These are phyloP conservation scores for Hydractinia symbiolongicarpus DNA, from an alignment of 30 jellyfish, hydroid and myxozoan species.

Conservation along the genomic window DNA sequence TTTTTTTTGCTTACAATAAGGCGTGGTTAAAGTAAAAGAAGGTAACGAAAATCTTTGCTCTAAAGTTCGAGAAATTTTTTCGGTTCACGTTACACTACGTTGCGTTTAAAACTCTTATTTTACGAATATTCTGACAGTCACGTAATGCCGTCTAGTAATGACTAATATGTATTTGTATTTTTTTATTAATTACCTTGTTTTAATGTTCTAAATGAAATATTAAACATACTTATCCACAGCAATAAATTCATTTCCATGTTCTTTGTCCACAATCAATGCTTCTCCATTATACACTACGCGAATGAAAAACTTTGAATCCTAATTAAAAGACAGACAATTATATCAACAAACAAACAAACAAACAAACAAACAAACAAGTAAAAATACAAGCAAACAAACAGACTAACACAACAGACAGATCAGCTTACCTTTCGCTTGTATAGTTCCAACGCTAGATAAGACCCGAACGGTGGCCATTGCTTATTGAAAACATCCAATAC, in stretches of 20 bases:
- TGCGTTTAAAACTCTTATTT: no score
- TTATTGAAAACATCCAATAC: slow-evolving; percentile 50
- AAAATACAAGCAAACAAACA: background rate
- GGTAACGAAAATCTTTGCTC: no score
- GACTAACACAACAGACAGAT: background rate
- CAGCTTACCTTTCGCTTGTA: slow-evolving; percentile 44
- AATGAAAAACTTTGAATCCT: slow-evolving; percentile 35
- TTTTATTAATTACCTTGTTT: no score
- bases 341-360: background rate
- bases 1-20: no score
- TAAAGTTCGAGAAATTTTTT: no score
- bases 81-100: no score
- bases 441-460: slow-evolving; percentile 49
- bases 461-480: slow-evolving; percentile 60
- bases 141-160: no score
- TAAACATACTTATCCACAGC: slow-evolving; percentile 40
- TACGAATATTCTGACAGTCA: no score
- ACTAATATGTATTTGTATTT: no score
- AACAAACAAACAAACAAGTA: background rate
- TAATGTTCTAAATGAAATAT: background rate
- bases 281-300: slow-evolving; percentile 43
- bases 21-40: no score
- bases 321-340: background rate
- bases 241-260: background rate
- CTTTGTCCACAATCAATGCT: slow-evolving; percentile 27